Percentiles rank a stretch among this genome's conserved stretches.
These are phyloP conservation scores for Troides oblongomaculatus DNA, from an alignment of 2,888 invertebrate species.

Conservation along the genomic window DNA sequence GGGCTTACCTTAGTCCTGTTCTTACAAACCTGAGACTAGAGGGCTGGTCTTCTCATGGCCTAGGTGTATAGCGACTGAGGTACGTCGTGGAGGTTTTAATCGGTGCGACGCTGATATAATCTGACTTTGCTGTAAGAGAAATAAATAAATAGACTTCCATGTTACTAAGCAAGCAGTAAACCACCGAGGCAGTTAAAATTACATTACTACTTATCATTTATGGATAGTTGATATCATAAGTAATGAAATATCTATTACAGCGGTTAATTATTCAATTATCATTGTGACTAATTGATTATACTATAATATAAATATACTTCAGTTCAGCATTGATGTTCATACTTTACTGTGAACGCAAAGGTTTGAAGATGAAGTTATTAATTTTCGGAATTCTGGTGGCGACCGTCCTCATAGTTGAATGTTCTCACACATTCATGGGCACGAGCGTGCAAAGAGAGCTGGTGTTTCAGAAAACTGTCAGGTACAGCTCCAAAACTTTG, in stretches of 20 bases:
- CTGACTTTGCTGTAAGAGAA: too few relatives aligned
- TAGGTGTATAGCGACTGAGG: too few relatives aligned
- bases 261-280: background rate
- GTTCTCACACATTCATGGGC: slow-evolving; percentile 56
- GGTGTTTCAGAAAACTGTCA: slow-evolving; percentile 43
- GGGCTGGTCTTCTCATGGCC: too few relatives aligned
- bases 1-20: too few relatives aligned
- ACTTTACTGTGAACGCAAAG: too few relatives aligned
- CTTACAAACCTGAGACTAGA: too few relatives aligned
- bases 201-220: too few relatives aligned
- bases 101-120: too few relatives aligned
- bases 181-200: too few relatives aligned
- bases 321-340: background rate
- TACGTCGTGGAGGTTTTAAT: too few relatives aligned
- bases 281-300: background rate
- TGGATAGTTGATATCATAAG: background rate
- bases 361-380: slow-evolving; percentile 42
- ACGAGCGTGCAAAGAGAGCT: slow-evolving; percentile 49
- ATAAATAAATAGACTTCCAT: too few relatives aligned
- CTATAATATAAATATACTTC: background rate
- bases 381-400: slow-evolving; percentile 39
- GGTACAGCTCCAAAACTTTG: slow-evolving; percentile 44
- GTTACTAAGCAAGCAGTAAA: too few relatives aligned
- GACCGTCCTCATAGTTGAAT: slow-evolving; percentile 45
- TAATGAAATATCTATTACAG: background rate